Evolutionary conservation across 2,797 vertebrate species (phyloP).

Genomic region (Danio jaintianensis): DNA sequence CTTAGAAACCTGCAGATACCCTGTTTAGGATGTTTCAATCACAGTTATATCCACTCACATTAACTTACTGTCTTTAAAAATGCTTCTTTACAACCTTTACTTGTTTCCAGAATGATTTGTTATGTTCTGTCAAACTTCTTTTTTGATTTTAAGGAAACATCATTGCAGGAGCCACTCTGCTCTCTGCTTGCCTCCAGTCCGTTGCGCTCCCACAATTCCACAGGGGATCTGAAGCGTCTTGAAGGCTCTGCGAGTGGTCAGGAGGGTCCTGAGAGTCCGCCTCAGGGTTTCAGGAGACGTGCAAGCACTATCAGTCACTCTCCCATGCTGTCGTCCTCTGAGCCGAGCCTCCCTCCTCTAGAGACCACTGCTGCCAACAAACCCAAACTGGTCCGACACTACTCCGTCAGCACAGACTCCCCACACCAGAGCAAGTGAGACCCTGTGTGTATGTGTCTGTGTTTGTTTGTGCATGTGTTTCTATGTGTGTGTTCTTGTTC

Average conservation of each 20-base stretch:
- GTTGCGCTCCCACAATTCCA: constrained; percentile 83
- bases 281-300: constrained; percentile 83
- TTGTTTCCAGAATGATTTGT: not conserved
- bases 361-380: constrained; percentile 77
- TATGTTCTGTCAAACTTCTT: not conserved
- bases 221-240: constrained; percentile 80
- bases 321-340: constrained; percentile 48
- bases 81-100: not conserved
- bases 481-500: not conserved
- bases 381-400: constrained; percentile 93
- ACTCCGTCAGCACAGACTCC: constrained; percentile 96
- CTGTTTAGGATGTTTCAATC: not conserved
- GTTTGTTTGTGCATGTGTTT: not conserved
- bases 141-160: constrained; percentile 70
- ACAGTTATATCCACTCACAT: not conserved
- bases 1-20: too few species aligned
- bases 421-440: constrained; percentile 92
- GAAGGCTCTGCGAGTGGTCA: constrained; percentile 66
- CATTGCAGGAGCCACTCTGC: constrained; percentile 72
- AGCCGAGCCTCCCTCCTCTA: constrained; percentile 63
- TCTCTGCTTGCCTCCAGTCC: constrained; percentile 72
- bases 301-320: constrained; percentile 92
- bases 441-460: not conserved
- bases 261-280: constrained; percentile 66
- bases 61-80: not conserved